phyloP scores from a whole-genome alignment of 2,113 vertebrate species.

The Numida meleagris region DNA sequence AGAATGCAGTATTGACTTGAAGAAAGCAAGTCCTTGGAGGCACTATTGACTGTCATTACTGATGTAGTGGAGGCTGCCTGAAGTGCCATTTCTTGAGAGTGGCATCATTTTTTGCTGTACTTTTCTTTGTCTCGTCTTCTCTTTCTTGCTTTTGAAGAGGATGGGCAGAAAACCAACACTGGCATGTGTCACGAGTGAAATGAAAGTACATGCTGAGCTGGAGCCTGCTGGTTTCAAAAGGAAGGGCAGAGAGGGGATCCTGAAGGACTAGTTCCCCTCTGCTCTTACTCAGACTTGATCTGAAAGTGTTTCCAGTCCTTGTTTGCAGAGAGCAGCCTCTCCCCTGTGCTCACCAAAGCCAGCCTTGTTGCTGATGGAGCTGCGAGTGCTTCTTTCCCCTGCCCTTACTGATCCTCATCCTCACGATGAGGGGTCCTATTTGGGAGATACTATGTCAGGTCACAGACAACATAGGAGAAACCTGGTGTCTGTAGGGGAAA shows the following conservation, averaged over 20 bases:
- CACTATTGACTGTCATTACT: constrained; percentile 65
- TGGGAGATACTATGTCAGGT: background rate
- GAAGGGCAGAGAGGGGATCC: background rate
- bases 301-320: background rate
- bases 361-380: background rate
- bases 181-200: background rate
- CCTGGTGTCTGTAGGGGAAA: background rate
- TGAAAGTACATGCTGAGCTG: background rate
- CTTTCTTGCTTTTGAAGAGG: background rate
- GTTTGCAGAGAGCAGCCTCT: background rate
- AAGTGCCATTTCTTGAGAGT: constrained; percentile 59
- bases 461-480: background rate
- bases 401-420: background rate
- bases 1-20: constrained; percentile 52
- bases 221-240: background rate
- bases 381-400: background rate
- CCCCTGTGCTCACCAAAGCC: background rate
- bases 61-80: constrained; percentile 47
- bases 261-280: background rate
- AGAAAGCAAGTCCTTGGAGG: constrained; percentile 61
- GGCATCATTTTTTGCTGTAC: constrained; percentile 43
- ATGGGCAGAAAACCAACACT: constrained; percentile 2
- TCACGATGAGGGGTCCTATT: background rate
- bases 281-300: fast-evolving
- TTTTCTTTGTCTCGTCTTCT: background rate